Base-by-base conservation (phyloP, 2,888 invertebrate species). In the Gymnoscelis rufifasciata region DNA sequence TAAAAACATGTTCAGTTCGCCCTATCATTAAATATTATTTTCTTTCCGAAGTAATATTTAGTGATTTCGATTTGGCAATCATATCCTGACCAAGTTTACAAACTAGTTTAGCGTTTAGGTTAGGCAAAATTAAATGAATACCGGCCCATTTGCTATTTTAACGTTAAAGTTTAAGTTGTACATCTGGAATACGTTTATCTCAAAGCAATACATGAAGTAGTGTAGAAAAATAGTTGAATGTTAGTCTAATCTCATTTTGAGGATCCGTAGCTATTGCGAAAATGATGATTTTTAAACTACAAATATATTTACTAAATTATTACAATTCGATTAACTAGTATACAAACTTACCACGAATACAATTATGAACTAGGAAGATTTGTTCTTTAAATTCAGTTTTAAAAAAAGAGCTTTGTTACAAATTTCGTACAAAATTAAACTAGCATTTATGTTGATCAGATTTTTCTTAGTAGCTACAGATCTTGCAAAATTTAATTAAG, bases 171-270 rank as follows among this genome's bases (percentile, higher is more conserved):
- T 38, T 38, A 35, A 50, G 29, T 38, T 50, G 50, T 45, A 50
- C 14, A 50, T 46, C 13, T 30, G 3, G 3, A 12, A 5, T 11
- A 35, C 24, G 14, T 39, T 38, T 35, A 43, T 49, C 26, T 13
- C 7, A 1, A 45, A 52, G 47, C 51, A 47, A 52, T 47, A 51
- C 36, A 7, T 5, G 7, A 14, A 15, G 4, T 52, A 47, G 44
- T 47, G 42, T 45, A 42, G 7, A 51, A 7, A 47, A 11, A 13
- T 51, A 52, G 42, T 41, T 47, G 8, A 28, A 35, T 42, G 29
- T 37, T 47, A 45, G 36, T 4, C 7, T 44, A 24, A 8, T 1
- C 30, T 14, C 45, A 26, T 11, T 45, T 38, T 30, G 30, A 13
- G 31, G 49, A 1, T 39, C 45, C 45, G 45, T 45, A 50, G 30